Conservation (phyloP, 1,140 invertebrate species). For the Pseudomyrmex cubaensis region DNA sequence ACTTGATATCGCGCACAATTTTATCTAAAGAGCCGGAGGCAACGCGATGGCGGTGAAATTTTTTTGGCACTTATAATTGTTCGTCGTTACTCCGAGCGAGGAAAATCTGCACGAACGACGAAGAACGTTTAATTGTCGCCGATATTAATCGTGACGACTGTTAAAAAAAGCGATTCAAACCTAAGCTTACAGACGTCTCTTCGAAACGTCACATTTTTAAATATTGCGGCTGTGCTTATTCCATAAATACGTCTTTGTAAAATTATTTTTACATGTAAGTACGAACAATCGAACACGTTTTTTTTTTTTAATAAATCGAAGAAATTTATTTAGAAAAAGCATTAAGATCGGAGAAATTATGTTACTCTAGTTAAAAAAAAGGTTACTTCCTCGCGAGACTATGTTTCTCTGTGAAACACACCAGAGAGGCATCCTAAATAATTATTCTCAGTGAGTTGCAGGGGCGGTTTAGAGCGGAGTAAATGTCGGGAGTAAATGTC, state of each 20-base stretch:
- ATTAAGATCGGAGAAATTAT: slow-evolving; percentile 27
- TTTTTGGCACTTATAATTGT: neutral
- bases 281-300: no score
- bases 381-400: neutral
- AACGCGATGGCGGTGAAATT: neutral
- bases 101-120: neutral
- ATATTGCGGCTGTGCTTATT: no score
- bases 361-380: slow-evolving; percentile 6
- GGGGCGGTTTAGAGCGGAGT: slow-evolving; percentile 25
- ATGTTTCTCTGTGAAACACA: slow-evolving; percentile 37
- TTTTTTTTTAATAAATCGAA: no score
- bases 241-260: no score
- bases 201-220: no score
- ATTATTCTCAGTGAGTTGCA: slow-evolving; percentile 46
- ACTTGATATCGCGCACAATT: slow-evolving; percentile 29
- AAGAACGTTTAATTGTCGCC: neutral
- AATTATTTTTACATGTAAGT: no score
- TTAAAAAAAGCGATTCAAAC: neutral
- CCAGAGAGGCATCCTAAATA: slow-evolving; percentile 25
- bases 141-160: neutral
- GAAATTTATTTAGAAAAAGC: no score
- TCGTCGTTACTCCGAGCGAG: neutral
- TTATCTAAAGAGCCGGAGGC: slow-evolving; percentile 6
- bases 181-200: neutral
- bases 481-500: slow-evolving; percentile 36